Base-by-base conservation (phyloP, 2,113 vertebrate species). In the Bufo bufo region DNA sequence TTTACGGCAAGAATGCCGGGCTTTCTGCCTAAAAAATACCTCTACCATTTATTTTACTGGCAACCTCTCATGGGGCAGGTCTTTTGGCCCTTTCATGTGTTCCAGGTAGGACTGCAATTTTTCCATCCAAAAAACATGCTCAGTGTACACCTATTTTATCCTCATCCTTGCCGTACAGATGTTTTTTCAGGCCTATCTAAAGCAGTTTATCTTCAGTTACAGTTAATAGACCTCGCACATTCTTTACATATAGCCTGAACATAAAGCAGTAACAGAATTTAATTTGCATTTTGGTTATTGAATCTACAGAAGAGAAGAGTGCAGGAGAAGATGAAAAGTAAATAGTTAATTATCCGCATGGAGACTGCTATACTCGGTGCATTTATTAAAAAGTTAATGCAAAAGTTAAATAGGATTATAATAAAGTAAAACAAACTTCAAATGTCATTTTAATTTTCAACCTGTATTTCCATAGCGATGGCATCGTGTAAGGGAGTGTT, bases 371-470 rank as follows among this genome's bases (percentile, higher is more conserved):
- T 20, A 56, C 20, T 23, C 20, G 23, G 12, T 59, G 50, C 43
- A 23, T 17, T 16, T 45, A 61, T 45, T 59, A 81, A 17, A 80
- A 81, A 61, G 33, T 78, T 78, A 78, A 78, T 78, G 49, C 50
- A 78, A 56, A 75, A 75, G 72, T 75, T 75, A 74, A 74, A 19
- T 19, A 50, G 72, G 20, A 50, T 50, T 50, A 13, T 78, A 78
- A 56, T 75, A 75, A 78, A 78, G 49, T 50, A 54, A 77, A 77
- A 52, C 16, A 52, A 78, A 78, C n/a, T 52, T 56, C 56, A 78
- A 78, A 78, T 78, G 50, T 56, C 49, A 78, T 78, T 78, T 80
- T 58, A 7, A 58, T 50, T 20, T 65, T 8, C 19, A 23, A 16
- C 20, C 45, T 50, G 3, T 45, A 19, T 65, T 82, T 82, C 47